These are phyloP conservation scores for Tyrannus savana DNA, from an alignment of 2,113 vertebrate genomes.

Conservation along the genomic window DNA sequence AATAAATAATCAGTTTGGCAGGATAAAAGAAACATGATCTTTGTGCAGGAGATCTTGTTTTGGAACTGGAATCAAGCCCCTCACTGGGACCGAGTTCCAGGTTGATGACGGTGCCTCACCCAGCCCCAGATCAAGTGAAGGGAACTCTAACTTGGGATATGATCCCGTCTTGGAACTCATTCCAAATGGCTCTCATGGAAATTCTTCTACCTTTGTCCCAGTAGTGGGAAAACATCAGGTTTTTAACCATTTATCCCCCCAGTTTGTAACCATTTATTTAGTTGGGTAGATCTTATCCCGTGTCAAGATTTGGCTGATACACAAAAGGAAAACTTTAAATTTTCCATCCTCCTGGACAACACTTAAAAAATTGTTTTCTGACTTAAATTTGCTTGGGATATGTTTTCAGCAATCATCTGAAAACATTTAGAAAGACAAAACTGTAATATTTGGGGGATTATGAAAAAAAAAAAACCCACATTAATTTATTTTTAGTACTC, in stretches of 20 bases:
- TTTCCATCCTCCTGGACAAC: background rate
- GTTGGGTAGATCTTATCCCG: background rate
- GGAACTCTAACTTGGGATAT: background rate
- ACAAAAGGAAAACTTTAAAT: accelerated
- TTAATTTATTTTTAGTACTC: background rate
- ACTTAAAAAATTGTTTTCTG: too few species aligned
- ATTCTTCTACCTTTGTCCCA: background rate
- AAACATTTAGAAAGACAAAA: background rate
- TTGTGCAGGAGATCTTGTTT: background rate
- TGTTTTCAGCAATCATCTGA: background rate
- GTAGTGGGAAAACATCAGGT: background rate
- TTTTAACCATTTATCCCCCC: background rate
- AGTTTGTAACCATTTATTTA: too few species aligned
- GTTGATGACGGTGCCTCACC: background rate
- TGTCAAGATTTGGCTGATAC: background rate
- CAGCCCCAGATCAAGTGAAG: background rate
- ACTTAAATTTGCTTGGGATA: background rate
- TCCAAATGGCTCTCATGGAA: background rate
- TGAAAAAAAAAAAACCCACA: background rate
- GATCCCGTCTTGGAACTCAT: background rate
- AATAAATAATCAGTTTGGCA: background rate
- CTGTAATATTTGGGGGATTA: background rate
- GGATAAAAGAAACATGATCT: slow-evolving; percentile 8
- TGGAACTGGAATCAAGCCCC: background rate
- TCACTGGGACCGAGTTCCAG: background rate